A percentile compares a stretch with the other conserved stretches of the same genome.
Evolutionary conservation across 2,797 vertebrate genomes (phyloP).

Genomic region (Numenius phaeopus): DNA sequence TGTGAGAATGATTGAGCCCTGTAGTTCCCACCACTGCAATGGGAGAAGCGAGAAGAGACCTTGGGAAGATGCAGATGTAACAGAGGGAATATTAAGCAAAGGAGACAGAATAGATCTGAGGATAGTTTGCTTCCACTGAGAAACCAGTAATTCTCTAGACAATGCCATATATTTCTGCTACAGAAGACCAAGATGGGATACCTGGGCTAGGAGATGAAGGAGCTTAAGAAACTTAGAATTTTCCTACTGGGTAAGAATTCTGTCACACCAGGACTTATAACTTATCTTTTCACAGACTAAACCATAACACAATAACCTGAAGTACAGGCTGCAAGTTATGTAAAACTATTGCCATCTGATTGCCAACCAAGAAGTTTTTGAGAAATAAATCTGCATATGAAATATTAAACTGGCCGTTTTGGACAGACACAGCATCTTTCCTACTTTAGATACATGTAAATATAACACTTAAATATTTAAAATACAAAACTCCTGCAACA

Average conservation of each 20-base stretch:
- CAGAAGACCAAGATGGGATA: neutral
- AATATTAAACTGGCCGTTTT: neutral
- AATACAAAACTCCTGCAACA: neutral
- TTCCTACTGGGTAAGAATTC: neutral
- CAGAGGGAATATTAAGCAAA: neutral
- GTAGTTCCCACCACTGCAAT: conserved; percentile 47
- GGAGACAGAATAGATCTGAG: neutral
- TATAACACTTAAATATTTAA: neutral
- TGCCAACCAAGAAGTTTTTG: neutral
- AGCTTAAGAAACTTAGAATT: neutral
- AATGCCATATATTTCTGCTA: neutral
- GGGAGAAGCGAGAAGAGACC: neutral
- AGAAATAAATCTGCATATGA: neutral
- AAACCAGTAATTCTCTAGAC: neutral
- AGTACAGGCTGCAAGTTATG: neutral
- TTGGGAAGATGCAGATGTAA: conserved; percentile 20
- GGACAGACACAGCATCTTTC: neutral
- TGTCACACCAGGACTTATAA: neutral
- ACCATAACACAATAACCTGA: neutral
- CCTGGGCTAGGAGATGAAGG: neutral
- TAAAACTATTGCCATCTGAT: neutral
- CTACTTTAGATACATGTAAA: neutral
- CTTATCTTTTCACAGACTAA: neutral
- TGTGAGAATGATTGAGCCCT: conserved; percentile 63
- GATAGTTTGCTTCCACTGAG: neutral